Evolutionary conservation across 2,888 invertebrate species (phyloP).

Genomic region (Helicoverpa assulta): DNA sequence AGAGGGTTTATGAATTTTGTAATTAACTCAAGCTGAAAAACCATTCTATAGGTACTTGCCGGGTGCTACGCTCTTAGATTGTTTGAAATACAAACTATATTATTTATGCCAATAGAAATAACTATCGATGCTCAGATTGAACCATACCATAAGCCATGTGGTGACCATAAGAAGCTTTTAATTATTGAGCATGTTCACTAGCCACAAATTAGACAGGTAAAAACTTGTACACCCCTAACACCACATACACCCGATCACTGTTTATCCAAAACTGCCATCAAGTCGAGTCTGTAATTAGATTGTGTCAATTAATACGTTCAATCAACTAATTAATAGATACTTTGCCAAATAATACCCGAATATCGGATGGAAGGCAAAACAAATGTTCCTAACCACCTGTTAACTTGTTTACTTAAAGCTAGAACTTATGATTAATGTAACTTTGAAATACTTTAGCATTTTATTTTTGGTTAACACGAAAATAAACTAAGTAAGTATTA

Average conservation of each 20-base stretch:
- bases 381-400: slow-evolving; percentile 49
- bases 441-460: neutral
- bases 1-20: no score
- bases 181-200: neutral
- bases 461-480: neutral
- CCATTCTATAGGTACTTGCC: no score
- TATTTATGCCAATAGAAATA: no score
- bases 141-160: no score
- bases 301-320: slow-evolving; percentile 54
- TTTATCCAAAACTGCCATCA: slow-evolving; percentile 35
- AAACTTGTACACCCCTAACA: neutral
- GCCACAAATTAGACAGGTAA: neutral
- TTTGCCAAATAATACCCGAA: slow-evolving; percentile 38
- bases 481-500: no score
- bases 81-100: neutral
- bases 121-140: no score
- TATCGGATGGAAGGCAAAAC: slow-evolving; percentile 4
- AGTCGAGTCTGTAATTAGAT: slow-evolving; percentile 31
- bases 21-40: no score
- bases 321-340: slow-evolving; percentile 56
- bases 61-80: no score
- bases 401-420: slow-evolving; percentile 33
- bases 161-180: no score
- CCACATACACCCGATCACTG: slow-evolving; percentile 16
- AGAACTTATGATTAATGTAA: slow-evolving; percentile 31